Evolutionary conservation across 2,113 vertebrate genomes (phyloP), one percentile per base, ranked within the genome.

Genomic region (Caranx ignobilis): DNA sequence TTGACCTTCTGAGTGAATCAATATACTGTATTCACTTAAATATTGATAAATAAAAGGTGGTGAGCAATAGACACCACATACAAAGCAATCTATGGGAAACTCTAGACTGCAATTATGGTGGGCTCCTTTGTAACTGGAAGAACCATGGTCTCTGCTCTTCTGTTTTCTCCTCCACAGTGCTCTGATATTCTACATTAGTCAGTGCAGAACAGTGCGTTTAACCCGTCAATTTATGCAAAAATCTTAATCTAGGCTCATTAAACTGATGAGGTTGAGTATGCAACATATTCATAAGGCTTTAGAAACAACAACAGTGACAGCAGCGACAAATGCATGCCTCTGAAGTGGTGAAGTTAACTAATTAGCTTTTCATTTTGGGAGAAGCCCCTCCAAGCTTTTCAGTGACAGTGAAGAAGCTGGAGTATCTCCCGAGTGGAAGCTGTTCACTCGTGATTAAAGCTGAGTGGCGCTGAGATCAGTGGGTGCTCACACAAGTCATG

Each of bases 291-390:
- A 43, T 55, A 41, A 39, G 61, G 55, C 34, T 75, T 34, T 81
- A 26, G 26, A 71, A 82, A 70, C 56, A 71, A 47, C 34, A 55
- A n/a, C 82, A 35, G 13, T 31, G 50, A n/a, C 82, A 35, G 13
- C 35, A 71, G 47, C 34, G 66, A 65, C 48, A 71, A 54, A 71
- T 61, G 8, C 3, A 5, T 56, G 68, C 34, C 43, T 79, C 19
- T 26, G 19, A 82, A 43, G 61, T 32, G 11, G 11, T 1, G 8
- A 72, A 69, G 52, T 75, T 59, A 62, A 76, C 71, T 70, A 81
- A 87, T 83, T 75, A 79, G 72, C 41, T 11, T 43, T 43, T 79
- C 34, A 31, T 71, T 83, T 82, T 69, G 39, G 26, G 71, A 66
- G 65, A 60, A 55, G 37, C 31, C 41, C 63, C 16, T 45, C 3